Evolutionary conservation across 2,797 vertebrate species (phyloP).

Genomic region (Cossypha heuglini): DNA sequence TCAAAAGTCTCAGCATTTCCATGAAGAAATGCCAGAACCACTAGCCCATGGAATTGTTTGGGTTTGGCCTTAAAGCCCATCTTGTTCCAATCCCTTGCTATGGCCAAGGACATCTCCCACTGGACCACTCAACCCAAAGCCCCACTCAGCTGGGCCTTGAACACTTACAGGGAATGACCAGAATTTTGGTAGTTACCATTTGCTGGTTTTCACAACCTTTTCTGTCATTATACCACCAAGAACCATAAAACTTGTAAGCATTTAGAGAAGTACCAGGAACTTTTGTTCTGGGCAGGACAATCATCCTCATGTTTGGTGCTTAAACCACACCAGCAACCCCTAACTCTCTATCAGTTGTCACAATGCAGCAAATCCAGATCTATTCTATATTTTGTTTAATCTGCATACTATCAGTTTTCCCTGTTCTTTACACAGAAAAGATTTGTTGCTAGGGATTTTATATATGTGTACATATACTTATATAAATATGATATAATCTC

Average conservation of each 20-base stretch:
- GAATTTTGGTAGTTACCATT: background rate
- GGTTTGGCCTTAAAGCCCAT: background rate
- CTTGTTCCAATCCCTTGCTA: background rate
- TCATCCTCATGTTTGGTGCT: background rate
- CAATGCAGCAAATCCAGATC: background rate
- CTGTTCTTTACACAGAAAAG: background rate
- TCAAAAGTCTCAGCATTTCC: background rate
- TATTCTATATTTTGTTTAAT: background rate
- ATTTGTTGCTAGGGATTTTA: background rate
- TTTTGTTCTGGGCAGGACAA: background rate
- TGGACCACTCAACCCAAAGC: background rate
- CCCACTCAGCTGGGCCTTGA: background rate
- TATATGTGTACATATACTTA: too few species aligned
- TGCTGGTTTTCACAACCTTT: background rate
- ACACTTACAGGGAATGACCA: background rate
- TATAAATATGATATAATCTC: background rate
- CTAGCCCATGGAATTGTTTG: background rate
- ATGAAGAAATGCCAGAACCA: background rate
- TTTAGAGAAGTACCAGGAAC: background rate
- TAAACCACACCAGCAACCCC: background rate
- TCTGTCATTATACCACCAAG: background rate
- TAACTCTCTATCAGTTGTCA: background rate
- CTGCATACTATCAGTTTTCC: background rate
- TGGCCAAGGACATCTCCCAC: background rate
- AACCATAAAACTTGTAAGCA: background rate